Base-by-base conservation (phyloP, 1,140 invertebrate species). In the Ooceraea biroi region DNA sequence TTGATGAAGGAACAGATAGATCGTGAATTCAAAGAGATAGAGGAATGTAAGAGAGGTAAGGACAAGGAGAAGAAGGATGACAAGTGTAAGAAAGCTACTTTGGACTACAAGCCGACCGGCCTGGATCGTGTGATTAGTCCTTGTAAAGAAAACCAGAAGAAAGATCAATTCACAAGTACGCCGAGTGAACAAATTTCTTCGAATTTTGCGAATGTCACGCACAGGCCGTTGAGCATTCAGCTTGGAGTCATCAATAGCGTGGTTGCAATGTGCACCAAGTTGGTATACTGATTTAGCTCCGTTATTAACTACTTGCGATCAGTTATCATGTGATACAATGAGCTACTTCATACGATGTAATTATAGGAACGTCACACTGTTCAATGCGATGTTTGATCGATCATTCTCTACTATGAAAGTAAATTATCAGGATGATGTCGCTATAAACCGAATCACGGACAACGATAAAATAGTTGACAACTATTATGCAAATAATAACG, bases 11-110 rank as follows among this genome's bases (percentile, higher is more conserved):
- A 85, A 4, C 61, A 73, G 0, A 5, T 66, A 17, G 55, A 78
- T 0, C 82, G 77, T 1, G 90, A 90, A 11, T 60, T 27, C 0
- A 73, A 77, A 19, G 89, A 90, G 66, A 78, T 89, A 2, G 2
- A 83, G 7, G 72, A 88, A 27, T 90, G 90, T 41, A 89, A 88
- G 44, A 76, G 83, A 4, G 0, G 5, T 19, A 41, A 11, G 14
- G 11, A 74, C 3, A 73, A 58, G 46, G 11, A 55, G 0, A 60
- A 41, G 11, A 19, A 25, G 0, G 25, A 58, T 0, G 19, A 57
- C 0, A 46, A 14, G 0, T 11, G 3, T 41, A 82, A 82, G n/a
- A 46, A 17, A 1, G 0, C 19, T 14, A 25, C 3, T 2, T 11
- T 1, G 22, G 19, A 66, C 4, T 17, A 60, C 7, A 36, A 41